A percentile compares a stretch with the other conserved stretches of the same genome.
Evolutionary conservation across 2,113 vertebrate genomes (phyloP).

Genomic region (Hiodon alosoides): DNA sequence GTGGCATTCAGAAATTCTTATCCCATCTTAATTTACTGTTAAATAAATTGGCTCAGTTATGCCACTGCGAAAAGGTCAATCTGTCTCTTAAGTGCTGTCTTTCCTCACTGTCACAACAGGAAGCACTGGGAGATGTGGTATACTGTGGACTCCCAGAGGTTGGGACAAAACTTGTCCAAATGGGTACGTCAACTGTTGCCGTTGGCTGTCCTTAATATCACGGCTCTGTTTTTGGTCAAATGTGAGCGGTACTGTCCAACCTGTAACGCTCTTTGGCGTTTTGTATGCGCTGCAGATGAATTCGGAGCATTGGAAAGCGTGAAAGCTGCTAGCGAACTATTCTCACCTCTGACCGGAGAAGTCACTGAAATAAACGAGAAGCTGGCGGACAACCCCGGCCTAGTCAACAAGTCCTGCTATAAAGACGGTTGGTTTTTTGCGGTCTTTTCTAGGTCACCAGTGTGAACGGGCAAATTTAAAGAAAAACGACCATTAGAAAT

Average conservation of each 20-base stretch:
- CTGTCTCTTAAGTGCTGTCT: too few relatives aligned
- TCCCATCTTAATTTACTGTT: too few relatives aligned
- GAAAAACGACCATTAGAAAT: too few relatives aligned
- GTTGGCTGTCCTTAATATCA: not conserved
- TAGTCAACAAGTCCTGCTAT: constrained; percentile 96
- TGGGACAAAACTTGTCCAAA: constrained; percentile 82
- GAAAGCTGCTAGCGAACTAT: constrained; percentile 96
- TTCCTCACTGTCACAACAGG: constrained; percentile 52
- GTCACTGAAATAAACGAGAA: constrained; percentile 83
- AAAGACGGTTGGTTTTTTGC: constrained; percentile 77
- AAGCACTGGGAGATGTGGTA: constrained; percentile 91
- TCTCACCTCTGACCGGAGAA: constrained; percentile 88
- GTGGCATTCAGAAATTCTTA: too few relatives aligned
- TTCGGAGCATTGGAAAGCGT: constrained; percentile 97
- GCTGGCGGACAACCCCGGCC: constrained; percentile 84
- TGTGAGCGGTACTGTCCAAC: too few relatives aligned
- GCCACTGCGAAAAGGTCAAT: too few relatives aligned
- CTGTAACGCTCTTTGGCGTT: too few relatives aligned
- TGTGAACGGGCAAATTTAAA: too few relatives aligned
- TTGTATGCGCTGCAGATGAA: constrained; percentile 70
- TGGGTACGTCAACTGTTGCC: constrained; percentile 61
- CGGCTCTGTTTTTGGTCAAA: not conserved
- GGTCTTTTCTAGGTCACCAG: not conserved
- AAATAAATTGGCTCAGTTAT: too few relatives aligned
- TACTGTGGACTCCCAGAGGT: constrained; percentile 95